Conservation (phyloP, 2,113 vertebrate genomes). For the Steatornis caripensis region DNA sequence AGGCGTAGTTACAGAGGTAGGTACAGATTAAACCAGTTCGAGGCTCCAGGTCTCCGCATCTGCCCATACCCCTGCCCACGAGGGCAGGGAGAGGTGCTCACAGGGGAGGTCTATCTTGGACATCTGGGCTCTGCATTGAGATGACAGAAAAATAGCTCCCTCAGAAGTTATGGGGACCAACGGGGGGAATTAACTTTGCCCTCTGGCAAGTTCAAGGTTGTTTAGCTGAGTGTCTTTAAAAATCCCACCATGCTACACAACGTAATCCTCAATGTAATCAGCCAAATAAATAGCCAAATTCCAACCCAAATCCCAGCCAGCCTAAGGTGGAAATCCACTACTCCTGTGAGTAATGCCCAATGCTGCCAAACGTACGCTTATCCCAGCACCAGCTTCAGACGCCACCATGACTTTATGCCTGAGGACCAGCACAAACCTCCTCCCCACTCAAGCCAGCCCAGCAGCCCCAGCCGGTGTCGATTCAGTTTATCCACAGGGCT, state of each 20-base stretch:
- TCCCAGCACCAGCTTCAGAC: not conserved
- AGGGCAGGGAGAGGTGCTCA: not conserved
- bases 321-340: not conserved
- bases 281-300: not conserved
- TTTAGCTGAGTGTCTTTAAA: not conserved
- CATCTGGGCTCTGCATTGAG: not conserved
- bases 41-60: not conserved
- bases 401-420: not conserved
- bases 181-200: not conserved
- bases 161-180: not conserved
- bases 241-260: not conserved
- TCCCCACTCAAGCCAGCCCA: not conserved
- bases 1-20: conserved; percentile 20
- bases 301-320: not conserved
- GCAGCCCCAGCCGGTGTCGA: not conserved
- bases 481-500: not conserved
- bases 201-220: not conserved
- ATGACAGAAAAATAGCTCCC: not conserved
- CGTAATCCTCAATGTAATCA: not conserved
- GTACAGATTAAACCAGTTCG: conserved; percentile 25
- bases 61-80: not conserved
- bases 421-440: not conserved
- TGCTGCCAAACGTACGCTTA: fast-evolving
- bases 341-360: too few species aligned
- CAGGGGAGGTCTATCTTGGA: not conserved